Evolutionary conservation across 1,140 invertebrate genomes (phyloP).

Genomic region (Drosophila subobscura): DNA sequence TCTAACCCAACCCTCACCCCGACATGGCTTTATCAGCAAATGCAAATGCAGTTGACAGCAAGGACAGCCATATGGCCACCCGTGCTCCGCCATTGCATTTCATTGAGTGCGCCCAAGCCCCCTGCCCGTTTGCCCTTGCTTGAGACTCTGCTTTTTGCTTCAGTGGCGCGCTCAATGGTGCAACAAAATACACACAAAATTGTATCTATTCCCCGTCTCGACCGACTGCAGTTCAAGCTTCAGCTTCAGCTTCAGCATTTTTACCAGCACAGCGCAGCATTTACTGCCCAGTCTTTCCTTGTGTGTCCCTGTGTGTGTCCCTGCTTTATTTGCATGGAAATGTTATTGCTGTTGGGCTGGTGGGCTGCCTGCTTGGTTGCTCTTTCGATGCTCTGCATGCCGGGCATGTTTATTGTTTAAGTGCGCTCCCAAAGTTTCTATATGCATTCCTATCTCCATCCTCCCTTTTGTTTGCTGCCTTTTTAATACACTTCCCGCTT

Average conservation of each 20-base stretch:
- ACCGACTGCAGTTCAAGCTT: constrained; percentile 29
- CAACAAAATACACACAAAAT: constrained; percentile 74
- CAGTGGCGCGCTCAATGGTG: constrained; percentile 76
- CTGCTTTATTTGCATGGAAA: constrained; percentile 48
- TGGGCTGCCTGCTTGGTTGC: constrained; percentile 18
- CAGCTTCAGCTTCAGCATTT: constrained; percentile 41
- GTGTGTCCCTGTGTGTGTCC: not conserved
- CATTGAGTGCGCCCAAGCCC: constrained; percentile 39
- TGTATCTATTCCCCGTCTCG: constrained; percentile 51
- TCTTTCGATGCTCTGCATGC: constrained; percentile 45
- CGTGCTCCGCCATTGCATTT: constrained; percentile 44
- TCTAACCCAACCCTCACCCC: constrained; percentile 17
- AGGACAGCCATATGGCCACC: constrained; percentile 45
- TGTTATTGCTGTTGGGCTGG: constrained; percentile 27
- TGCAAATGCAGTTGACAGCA: constrained; percentile 75
- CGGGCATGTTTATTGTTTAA: constrained; percentile 58
- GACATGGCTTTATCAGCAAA: constrained; percentile 74
- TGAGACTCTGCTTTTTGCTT: constrained; percentile 58
- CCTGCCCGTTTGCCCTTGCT: constrained; percentile 24
- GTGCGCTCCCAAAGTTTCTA: constrained; percentile 45
- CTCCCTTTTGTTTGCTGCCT: constrained; percentile 47
- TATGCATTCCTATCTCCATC: constrained; percentile 31
- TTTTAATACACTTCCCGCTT: constrained; percentile 80
- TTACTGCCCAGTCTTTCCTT: constrained; percentile 23
- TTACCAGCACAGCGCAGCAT: constrained; percentile 41